Evolutionary conservation across 2,888 invertebrate genomes (phyloP).

Genomic region (Stenodema calcarata): DNA sequence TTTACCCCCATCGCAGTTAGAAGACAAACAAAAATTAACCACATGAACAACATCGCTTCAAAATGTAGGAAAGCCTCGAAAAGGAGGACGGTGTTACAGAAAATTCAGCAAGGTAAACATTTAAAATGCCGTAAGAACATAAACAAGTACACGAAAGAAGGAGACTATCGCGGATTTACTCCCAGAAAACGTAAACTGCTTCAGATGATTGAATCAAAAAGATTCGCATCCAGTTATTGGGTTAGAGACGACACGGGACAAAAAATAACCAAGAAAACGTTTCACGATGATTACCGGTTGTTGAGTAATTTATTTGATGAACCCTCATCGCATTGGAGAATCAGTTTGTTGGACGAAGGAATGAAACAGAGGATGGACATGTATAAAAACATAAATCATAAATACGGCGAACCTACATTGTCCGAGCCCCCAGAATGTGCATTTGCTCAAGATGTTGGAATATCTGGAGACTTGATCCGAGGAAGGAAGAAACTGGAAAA

Average conservation of each 20-base stretch:
- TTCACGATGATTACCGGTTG: slow-evolving; percentile 14
- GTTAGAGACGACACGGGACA: background rate
- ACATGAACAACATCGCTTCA: background rate
- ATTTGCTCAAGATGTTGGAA: background rate
- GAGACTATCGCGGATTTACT: background rate
- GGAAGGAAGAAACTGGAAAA: background rate
- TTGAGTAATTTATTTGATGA: background rate
- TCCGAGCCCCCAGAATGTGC: background rate
- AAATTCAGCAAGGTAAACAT: background rate
- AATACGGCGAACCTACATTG: background rate
- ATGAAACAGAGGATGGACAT: background rate
- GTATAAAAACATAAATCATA: background rate
- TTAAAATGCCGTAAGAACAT: background rate
- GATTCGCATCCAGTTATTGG: background rate
- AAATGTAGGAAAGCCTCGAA: background rate
- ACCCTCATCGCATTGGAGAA: background rate
- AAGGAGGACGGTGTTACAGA: background rate
- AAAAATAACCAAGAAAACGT: background rate
- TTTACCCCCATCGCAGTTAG: background rate
- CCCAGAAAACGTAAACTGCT: background rate
- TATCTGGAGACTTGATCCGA: background rate
- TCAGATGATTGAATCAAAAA: background rate
- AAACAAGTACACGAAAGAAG: background rate
- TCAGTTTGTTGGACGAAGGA: background rate
- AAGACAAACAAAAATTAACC: background rate